Base-by-base conservation (phyloP, 2,797 vertebrate genomes). In the Threskiornis aethiopicus region DNA sequence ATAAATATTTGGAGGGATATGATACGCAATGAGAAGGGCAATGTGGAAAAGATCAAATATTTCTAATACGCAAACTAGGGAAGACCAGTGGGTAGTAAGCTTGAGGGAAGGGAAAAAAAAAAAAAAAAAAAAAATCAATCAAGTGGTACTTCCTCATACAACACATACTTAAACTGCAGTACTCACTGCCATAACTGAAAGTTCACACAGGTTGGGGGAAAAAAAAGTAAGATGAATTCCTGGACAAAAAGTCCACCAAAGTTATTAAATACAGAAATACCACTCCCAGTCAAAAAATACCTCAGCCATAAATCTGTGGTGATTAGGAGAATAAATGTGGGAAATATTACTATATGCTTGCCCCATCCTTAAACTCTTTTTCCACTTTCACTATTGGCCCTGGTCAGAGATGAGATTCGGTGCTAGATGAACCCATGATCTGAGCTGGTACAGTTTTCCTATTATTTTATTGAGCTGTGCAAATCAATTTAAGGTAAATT, bases 111-210 rank as follows among this genome's bases (percentile, higher is more conserved):
- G 10, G 4, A 19, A 14, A 49, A 35, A 5, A 15, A 58, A 28
- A 10, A 58, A 35, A n/a, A 37, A 17, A 31, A 65, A 3, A 55
- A 54, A 82, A 90, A 89, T 59, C 73, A 89, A 57, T 66, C 54
- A 87, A 85, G 90, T 64, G 73, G 54, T 31, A 87, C 75, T 95
- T 97, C 88, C 77, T 92, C 93, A 95, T 85, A 73, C 59, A 90
- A 64, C 11, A 77, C 77, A 84, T 62, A 83, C 47, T 90, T 90
- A 44, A 94, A 82, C 47, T 55, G 59, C 64, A 87, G 82, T 89
- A 80, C 73, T 87, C 42, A 21, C 29, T 79, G 58, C 66, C 5
- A 0, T 39, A 92, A 78, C 39, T 62, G 31, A 87, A 95, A 85
- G 59, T 22, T 88, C 39, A 86, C 17, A 51, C 13, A 88, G 35